Conservation (phyloP, 2,888 invertebrate genomes). For the Diaphora mendica region DNA sequence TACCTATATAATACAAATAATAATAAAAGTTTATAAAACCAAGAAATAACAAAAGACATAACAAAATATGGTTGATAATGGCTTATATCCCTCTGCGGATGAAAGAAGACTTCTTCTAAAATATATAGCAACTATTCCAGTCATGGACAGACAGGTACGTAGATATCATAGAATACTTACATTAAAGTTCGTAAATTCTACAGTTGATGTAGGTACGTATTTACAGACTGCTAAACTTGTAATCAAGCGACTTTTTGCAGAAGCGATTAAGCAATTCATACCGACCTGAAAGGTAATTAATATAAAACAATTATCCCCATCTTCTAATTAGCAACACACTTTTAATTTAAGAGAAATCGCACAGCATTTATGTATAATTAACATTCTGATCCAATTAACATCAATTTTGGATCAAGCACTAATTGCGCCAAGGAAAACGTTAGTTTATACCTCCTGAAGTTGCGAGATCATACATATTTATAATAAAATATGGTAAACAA, state of each 20-base stretch:
- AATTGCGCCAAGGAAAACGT: constrained; percentile 1
- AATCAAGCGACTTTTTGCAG: constrained; percentile 4
- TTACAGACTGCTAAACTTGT: not conserved
- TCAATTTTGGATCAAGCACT: constrained; percentile 20
- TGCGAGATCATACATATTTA: not conserved
- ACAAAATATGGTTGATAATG: too few relatives aligned
- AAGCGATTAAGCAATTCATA: constrained; percentile 9
- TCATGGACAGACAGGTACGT: too few relatives aligned
- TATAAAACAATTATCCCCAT: constrained; percentile 5
- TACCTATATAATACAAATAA: too few relatives aligned
- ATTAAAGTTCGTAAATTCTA: too few relatives aligned
- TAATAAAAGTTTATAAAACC: too few relatives aligned
- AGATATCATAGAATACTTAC: too few relatives aligned
- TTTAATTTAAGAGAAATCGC: constrained; percentile 23
- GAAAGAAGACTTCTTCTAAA: too few relatives aligned
- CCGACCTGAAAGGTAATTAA: not conserved
- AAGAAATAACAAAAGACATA: too few relatives aligned
- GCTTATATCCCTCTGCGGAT: too few relatives aligned
- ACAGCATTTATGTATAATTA: constrained; percentile 30
- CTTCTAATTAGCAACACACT: constrained; percentile 18
- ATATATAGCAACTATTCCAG: too few relatives aligned
- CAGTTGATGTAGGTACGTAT: not conserved
- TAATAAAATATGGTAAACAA: too few relatives aligned
- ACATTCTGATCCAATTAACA: constrained; percentile 37
- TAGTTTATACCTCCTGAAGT: constrained; percentile 10